Evolutionary conservation across 2,113 vertebrate species (phyloP), one percentile per base, ranked within the genome.

Genomic region (Rhineura floridana): DNA sequence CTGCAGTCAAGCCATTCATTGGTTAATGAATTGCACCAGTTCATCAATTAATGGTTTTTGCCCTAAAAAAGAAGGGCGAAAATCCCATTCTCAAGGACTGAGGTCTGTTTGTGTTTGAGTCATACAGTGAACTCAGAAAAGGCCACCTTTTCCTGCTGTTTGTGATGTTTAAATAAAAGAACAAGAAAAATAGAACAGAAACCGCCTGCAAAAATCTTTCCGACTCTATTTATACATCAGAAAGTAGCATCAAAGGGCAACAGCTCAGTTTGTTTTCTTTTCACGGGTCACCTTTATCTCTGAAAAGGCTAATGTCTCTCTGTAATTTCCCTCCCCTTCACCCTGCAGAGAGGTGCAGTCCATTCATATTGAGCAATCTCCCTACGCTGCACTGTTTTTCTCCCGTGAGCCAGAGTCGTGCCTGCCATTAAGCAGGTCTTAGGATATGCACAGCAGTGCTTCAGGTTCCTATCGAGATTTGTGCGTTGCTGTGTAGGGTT

Each of bases 1-100:
- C 73, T 28, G 73, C 73, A 77, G 78, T 86, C 84, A 86, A 86
- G 84, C 72, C 55, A 77, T 85, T 63, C 84, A 77, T 85, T 77
- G 84, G 84, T 12, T 85, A 85, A 85, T 85, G 75, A 86, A 78
- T 86, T 78, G 59, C 44, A 78, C 62, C 59, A 63, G 75, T 62
- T 67, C 46, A 36, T 42, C 85, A 67, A 69, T 86, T 78, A 69
- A 78, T 67, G 73, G 17, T 77, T 50, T 85, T 86, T 46, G 21
- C 33, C 44, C n/a, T 10, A 10, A 39, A 86, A 78, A 59, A 12
- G 42, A 25, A 33, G 30, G 10, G n/a, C 10, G 36, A 36, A 30
- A 50, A 36, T 25, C 72, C 28, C 28, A 2, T 76, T 85, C 72
- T 63, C 30, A 63, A 46, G 36, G 52, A 63, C 19, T 6, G 25